These are phyloP conservation scores for Zosterops lateralis DNA, from an alignment of 2,113 vertebrate genomes.

Conservation along the genomic window DNA sequence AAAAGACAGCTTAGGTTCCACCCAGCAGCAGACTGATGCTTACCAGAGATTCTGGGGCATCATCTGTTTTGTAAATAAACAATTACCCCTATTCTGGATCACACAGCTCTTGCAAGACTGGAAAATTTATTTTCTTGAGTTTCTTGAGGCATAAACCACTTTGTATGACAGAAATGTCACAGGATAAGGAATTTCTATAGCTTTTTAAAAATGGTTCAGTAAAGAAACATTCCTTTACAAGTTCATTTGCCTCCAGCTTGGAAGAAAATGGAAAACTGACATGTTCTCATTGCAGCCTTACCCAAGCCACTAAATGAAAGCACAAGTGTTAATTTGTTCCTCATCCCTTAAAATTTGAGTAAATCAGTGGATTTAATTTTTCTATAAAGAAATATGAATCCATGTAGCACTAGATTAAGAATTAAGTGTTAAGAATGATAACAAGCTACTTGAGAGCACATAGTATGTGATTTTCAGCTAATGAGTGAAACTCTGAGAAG, in stretches of 20 bases:
- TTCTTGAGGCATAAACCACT: not conserved
- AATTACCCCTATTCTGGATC: not conserved
- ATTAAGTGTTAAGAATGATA: not conserved
- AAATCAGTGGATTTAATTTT: not conserved
- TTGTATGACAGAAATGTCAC: not conserved
- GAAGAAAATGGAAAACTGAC: not conserved
- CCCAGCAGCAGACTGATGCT: not conserved
- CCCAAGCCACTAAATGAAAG: not conserved
- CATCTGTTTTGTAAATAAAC: not conserved
- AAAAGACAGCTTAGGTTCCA: not conserved
- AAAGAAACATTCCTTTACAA: not conserved
- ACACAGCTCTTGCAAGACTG: rapidly evolving
- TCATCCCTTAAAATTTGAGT: not conserved
- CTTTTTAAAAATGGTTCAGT: not conserved
- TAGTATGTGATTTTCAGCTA: not conserved
- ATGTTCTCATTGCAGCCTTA: not conserved
- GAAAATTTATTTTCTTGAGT: not conserved
- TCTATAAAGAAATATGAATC: not conserved
- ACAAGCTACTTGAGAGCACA: not conserved
- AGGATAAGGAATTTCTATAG: not conserved
- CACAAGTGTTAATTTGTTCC: not conserved
- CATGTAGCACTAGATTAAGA: not conserved
- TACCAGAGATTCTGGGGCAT: not conserved
- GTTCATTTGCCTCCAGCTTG: not conserved
- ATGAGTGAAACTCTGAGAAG: not conserved